Evolutionary conservation across 2,797 vertebrate genomes (phyloP), one percentile per base, ranked within the genome.

Genomic region (Sebastes diploproa): DNA sequence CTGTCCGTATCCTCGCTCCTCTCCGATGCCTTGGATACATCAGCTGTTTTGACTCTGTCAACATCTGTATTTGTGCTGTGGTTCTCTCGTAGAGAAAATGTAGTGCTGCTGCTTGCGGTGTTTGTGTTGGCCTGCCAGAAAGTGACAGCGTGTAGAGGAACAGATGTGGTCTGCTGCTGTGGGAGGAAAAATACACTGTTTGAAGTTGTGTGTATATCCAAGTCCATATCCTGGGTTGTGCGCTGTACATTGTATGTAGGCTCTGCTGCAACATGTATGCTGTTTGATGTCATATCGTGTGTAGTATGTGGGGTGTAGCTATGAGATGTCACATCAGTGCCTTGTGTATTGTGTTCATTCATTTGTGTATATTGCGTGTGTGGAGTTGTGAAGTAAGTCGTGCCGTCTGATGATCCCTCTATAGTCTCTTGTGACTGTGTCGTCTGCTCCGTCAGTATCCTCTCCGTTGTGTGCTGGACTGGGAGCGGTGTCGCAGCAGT

Each of bases 341-440:
- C n/a, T 68, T 67, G 70, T 64, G 4, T 42, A 2, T 2, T 38
- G 10, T 71, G 38, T 69, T 59, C 7, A 60, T 72, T 42, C 5
- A 34, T 59, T 32, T 50, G 68, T 46, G 77, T 78, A 7, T 2
- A 12, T 20, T 20, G 42, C 54, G 7, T 58, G 3, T 30, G 54
- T 63, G 38, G 36, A 4, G 75, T 63, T 22, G 75, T 84, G n/a
- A 78, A 14, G 18, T 76, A 9, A 3, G 86, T 68, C 32, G 82
- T 73, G 0, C 32, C 50, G 42, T 94, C 94, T 18, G 95, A 94
- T 23, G 94, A 94, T 38, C 93, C 96, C 36, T 94, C 91, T 0
- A n/a, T 25, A 5, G 82, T 80, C 36, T 82, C 13, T 6, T 66
- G 32, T 25, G 29, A 20, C 58, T 83, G 89, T 9, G 59, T 85